Conservation (phyloP, 2,113 vertebrate genomes). For the Caretta caretta region DNA sequence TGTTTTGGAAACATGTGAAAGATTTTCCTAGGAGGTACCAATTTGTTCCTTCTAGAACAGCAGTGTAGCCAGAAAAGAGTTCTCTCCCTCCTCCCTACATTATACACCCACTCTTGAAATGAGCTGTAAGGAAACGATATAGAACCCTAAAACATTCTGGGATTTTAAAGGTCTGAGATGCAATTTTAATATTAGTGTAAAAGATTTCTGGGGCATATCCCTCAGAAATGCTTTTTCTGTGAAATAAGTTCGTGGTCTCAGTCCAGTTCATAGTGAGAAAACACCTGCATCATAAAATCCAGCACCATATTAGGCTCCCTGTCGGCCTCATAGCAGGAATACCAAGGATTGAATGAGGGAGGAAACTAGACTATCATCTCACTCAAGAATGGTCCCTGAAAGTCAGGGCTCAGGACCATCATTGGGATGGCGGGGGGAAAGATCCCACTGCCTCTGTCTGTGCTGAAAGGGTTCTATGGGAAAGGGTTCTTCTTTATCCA, state of each 20-base stretch:
- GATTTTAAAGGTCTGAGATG: background rate
- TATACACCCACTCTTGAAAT: background rate
- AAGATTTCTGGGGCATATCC: background rate
- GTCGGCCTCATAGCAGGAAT: background rate
- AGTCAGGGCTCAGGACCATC: background rate
- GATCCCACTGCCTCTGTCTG: background rate
- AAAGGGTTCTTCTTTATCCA: background rate
- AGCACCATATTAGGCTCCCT: rapidly evolving
- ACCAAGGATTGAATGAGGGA: background rate
- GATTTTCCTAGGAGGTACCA: background rate
- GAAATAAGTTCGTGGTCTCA: background rate
- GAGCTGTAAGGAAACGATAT: background rate
- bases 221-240: background rate
- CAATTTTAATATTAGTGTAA: background rate
- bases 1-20: background rate
- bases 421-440: background rate
- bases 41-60: background rate
- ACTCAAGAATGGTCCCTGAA: background rate
- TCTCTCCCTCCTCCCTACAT: background rate
- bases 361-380: background rate
- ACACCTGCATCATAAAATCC: background rate
- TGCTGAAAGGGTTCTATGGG: background rate
- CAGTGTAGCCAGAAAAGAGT: background rate
- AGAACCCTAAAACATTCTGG: background rate
- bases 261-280: background rate